Evolutionary conservation across 2,113 vertebrate genomes (phyloP), one percentile per base, ranked within the genome.

Genomic region (Mandrillus leucophaeus): DNA sequence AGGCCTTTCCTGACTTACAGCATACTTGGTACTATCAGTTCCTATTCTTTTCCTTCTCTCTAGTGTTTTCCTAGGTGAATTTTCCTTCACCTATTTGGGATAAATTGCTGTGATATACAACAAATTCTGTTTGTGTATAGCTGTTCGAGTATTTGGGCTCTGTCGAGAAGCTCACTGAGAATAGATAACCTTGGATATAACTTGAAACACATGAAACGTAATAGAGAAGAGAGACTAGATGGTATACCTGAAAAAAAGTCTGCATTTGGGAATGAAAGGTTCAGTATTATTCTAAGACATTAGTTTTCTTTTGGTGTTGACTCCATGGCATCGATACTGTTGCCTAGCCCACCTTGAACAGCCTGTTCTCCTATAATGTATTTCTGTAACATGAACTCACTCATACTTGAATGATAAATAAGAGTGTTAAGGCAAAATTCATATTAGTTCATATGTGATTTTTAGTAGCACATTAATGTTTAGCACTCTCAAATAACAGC

Each of bases 21-120:
- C 35, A 59, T 83, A 35, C n/a, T 80, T 50, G 50, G 32, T 78
- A 27, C 55, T 59, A 2, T 85, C 17, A 66, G 6, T 92, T n/a
- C 38, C 32, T 90, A 1, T 86, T 75, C 57, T 93, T 94, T 91
- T 52, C 40, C 81, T 83, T n/a, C n/a, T 76, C 10, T 93, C 18
- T 89, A 57, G n/a, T 92, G 68, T 35, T 97, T 92, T 95, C 50
- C n/a, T 93, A 25, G 72, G 50, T 93, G 25, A 81, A 27, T 66
- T 98, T 96, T 80, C 45, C 38, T 95, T 96, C 61, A 76, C 61
- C 22, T 90, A 18, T 92, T 95, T 87, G 84, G 70, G 43, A 45
- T 92, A 64, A 90, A 50, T 73, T 88, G 50, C 73, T 81, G 27
- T 90, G 35, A 80, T 27, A 4, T 85, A 64, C 52, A 43, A 57